Evolutionary conservation across 2,113 vertebrate genomes (phyloP).

Genomic region (Ursus arctos): DNA sequence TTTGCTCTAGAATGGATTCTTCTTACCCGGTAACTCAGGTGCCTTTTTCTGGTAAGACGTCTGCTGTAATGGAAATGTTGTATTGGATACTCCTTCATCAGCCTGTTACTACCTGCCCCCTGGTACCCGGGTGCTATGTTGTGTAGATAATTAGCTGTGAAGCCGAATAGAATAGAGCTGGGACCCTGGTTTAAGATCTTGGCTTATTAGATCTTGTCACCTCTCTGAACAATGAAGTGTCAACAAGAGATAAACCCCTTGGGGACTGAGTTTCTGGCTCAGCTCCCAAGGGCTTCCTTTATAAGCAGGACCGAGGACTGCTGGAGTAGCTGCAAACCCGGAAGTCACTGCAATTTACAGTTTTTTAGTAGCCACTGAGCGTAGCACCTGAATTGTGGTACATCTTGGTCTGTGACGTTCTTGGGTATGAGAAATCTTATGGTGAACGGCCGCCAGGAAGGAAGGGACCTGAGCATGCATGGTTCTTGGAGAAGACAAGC

Average conservation of each 20-base stretch:
- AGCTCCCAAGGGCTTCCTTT: background rate
- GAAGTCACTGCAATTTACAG: background rate
- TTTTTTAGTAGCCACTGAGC: background rate
- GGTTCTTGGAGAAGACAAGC: background rate
- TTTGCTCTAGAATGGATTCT: background rate
- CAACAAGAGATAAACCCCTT: constrained; percentile 39
- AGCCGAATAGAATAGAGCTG: background rate
- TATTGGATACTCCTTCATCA: background rate
- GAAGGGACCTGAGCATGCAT: background rate
- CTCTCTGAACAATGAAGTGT: constrained; percentile 43
- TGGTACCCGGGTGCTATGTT: background rate
- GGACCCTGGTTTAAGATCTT: background rate
- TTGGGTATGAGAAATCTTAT: background rate
- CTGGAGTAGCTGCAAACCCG: background rate
- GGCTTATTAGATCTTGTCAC: constrained; percentile 19
- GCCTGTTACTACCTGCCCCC: background rate
- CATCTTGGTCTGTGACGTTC: background rate
- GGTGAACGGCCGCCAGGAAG: background rate
- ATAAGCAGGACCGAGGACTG: background rate
- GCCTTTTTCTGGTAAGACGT: background rate
- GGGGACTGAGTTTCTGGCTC: constrained; percentile 26
- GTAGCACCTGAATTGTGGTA: background rate
- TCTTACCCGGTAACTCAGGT: background rate
- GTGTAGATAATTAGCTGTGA: background rate
- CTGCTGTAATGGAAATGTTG: background rate